Conservation (phyloP, 1,140 invertebrate genomes). For the Eriocheir sinensis region DNA sequence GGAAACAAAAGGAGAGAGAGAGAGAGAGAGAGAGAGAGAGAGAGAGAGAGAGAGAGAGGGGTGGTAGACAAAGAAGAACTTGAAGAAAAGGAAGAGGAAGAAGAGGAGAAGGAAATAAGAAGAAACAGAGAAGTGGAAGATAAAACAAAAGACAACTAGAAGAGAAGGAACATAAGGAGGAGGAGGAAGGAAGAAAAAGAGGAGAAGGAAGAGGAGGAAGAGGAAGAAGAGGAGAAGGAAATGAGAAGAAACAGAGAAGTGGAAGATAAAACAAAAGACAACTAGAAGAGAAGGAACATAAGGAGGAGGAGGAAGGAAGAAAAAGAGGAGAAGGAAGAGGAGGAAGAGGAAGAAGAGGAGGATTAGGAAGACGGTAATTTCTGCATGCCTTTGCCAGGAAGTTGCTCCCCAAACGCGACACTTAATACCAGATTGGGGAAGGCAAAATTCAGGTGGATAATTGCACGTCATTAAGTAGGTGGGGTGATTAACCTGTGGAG, state of each 20-base stretch:
- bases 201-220: conserved; percentile 8
- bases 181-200: not conserved
- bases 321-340: not conserved
- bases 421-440: too few relatives aligned
- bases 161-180: not conserved
- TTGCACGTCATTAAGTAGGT: not conserved
- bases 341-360: not conserved
- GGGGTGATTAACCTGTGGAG: not conserved
- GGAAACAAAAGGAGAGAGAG: not conserved
- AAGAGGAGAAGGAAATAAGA: not conserved
- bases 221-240: not conserved
- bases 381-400: too few relatives aligned
- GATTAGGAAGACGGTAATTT: too few relatives aligned
- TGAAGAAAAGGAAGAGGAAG: not conserved
- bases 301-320: not conserved
- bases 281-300: not conserved
- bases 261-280: not conserved
- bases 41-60: not conserved
- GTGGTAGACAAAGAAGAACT: not conserved
- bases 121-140: not conserved
- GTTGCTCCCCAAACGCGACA: too few relatives aligned
- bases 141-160: not conserved
- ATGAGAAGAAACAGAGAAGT: not conserved
- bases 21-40: not conserved
- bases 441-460: not conserved